These are phyloP conservation scores for Phoxinus dragarum DNA, from an alignment of 2,797 vertebrate genomes.

Conservation along the genomic window DNA sequence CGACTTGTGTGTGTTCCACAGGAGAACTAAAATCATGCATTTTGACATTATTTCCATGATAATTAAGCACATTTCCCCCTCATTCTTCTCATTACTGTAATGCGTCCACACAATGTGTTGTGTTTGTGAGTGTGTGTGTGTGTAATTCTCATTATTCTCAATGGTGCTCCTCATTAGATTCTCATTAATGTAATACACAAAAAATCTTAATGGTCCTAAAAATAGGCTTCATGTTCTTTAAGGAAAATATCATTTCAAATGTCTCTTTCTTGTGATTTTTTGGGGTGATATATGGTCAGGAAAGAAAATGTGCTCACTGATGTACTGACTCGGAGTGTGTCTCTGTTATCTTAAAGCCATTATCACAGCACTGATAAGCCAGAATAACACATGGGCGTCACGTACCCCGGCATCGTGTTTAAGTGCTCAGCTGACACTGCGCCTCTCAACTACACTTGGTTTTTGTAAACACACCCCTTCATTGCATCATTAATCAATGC, in stretches of 20 bases:
- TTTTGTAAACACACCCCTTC: slow-evolving; percentile 13
- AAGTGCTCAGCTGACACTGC: not conserved
- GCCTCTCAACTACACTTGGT: not conserved
- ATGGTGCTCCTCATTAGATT: slow-evolving; percentile 19
- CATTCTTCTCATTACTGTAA: slow-evolving; percentile 1
- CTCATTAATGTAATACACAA: not conserved
- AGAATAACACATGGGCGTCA: slow-evolving; percentile 3
- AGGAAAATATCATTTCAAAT: not conserved
- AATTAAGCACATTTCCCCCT: slow-evolving; percentile 8
- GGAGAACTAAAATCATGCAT: not conserved
- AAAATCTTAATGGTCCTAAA: not conserved
- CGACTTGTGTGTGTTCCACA: not conserved
- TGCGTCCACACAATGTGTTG: not conserved
- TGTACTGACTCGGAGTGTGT: not conserved
- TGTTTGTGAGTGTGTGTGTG: not conserved
- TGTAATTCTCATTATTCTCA: not conserved
- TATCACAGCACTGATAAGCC: not conserved
- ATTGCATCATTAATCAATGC: slow-evolving; percentile 17
- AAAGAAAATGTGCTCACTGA: not conserved
- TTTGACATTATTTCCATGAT: not conserved
- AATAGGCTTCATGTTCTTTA: not conserved
- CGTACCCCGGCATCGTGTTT: not conserved
- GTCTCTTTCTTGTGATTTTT: not conserved
- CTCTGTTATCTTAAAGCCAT: slow-evolving; percentile 6
- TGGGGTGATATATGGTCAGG: not conserved